Evolutionary conservation across 2,113 vertebrate genomes (phyloP), one percentile per base, ranked within the genome.

Genomic region (Agapornis roseicollis): DNA sequence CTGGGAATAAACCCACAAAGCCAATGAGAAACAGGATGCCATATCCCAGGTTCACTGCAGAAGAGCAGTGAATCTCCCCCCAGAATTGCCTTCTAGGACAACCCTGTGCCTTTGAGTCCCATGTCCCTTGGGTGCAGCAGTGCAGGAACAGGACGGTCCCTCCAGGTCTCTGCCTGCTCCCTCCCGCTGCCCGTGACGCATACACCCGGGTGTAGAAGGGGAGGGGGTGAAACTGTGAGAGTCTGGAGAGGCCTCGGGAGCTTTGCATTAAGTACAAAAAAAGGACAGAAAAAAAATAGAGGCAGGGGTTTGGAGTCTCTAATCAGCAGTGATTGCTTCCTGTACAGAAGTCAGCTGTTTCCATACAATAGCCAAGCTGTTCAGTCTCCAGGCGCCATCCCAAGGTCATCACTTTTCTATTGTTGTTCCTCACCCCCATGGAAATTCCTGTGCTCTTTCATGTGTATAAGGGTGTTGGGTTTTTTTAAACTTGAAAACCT

Each of bases 311-410:
- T 86, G 89, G 73, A 97, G 94, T 81, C 96, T 88, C 91, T 93
- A 97, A 97, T 93, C 96, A 96, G 85, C 87, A 85, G 68, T 90
- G 96, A 98, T 96, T 97, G 93, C 94, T 98, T 98, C 98, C 98
- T 98, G 96, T 97, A 88, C 96, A 97, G 96, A 97, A 97, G 97
- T 98, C 98, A 98, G 98, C 98, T 98, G 97, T 95, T 97, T 97
- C 97, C 84, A 92, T 71, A 97, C 96, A 98, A 97, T 96, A 93
- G 96, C 46, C 83, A 91, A 94, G 49, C 81, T 95, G 81, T 90
- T 78, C 92, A 95, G 88, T 94, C 98, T 97, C 94, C 96, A 98
- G 97, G 98, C 98, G 96, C 98, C 97, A 97, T 96, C 97, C 95
- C 97, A 98, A 97, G 97, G 96, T 97, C 97, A 97, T 91, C 91